A percentile compares a stretch with the other conserved stretches of the same genome.
phyloP scores from a whole-genome alignment of 2,888 invertebrate species.

The Polyommatus iphigenia region DNA sequence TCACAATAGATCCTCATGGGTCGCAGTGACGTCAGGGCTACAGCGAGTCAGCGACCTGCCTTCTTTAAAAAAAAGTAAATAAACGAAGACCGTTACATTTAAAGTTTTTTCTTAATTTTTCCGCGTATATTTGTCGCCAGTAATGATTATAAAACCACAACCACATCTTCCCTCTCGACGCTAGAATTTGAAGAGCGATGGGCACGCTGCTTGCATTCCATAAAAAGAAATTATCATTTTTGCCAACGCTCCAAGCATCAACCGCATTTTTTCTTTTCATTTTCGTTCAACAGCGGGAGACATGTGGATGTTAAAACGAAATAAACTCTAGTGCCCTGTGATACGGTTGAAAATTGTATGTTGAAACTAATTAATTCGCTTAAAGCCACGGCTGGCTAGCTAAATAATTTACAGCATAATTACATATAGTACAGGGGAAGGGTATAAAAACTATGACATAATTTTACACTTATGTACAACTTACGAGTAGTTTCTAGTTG shows the following conservation, averaged over 20 bases:
- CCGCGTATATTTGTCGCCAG: background rate
- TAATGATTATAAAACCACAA: background rate
- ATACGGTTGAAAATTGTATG: background rate
- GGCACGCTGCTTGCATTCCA: background rate
- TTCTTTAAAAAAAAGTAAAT: too few relatives aligned
- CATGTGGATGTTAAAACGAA: background rate
- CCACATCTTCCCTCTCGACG: background rate
- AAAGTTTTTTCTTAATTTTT: too few relatives aligned
- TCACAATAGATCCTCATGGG: too few relatives aligned
- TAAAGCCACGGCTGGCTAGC: slow-evolving; percentile 23
- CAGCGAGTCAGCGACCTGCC: too few relatives aligned
- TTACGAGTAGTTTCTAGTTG: too few relatives aligned
- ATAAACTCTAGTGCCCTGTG: background rate
- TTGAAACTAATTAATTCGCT: slow-evolving; percentile 9
- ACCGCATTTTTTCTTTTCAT: slow-evolving; percentile 5
- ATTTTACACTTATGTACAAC: background rate
- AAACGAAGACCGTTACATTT: too few relatives aligned
- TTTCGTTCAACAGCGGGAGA: slow-evolving; percentile 9
- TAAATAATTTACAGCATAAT: slow-evolving; percentile 23
- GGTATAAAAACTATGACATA: background rate
- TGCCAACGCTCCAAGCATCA: slow-evolving; percentile 15
- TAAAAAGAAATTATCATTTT: slow-evolving; percentile 17
- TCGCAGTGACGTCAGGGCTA: too few relatives aligned
- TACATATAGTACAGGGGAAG: background rate
- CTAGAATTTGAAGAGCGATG: background rate